These are phyloP conservation scores for Coenonympha glycerion DNA, from an alignment of 2,888 invertebrate species.

Conservation along the genomic window DNA sequence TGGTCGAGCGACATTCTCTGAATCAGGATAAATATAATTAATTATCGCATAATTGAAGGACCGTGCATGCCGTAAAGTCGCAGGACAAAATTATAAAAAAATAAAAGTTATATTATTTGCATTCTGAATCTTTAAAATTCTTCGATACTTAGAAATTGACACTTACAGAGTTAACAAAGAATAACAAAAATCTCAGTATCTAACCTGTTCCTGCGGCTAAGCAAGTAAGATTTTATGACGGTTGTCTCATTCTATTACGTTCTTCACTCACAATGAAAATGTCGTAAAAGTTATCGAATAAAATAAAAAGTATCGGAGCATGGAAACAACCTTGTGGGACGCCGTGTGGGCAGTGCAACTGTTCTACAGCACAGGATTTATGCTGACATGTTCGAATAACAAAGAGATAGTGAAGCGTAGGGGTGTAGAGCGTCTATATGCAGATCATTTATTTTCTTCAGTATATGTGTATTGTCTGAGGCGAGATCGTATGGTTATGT, in stretches of 20 bases:
- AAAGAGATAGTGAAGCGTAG: neutral
- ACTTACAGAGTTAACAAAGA: neutral
- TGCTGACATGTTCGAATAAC: constrained; percentile 34
- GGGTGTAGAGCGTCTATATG: neutral
- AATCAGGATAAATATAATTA: constrained; percentile 37
- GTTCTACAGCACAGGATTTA: constrained; percentile 27
- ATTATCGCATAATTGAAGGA: constrained; percentile 34
- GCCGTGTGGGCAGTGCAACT: constrained; percentile 40
- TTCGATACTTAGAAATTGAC: neutral
- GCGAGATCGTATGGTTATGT: too few relatives aligned
- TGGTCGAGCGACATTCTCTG: constrained; percentile 55
- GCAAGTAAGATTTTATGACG: constrained; percentile 33
- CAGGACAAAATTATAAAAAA: too few relatives aligned
- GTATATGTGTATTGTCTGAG: too few relatives aligned
- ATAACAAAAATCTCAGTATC: neutral
- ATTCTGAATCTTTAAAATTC: too few relatives aligned
- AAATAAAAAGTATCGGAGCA: constrained; percentile 41
- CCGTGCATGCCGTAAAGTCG: too few relatives aligned
- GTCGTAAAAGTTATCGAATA: constrained; percentile 3
- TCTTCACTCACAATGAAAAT: constrained; percentile 5
- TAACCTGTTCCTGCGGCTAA: constrained; percentile 15
- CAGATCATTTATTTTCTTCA: neutral
- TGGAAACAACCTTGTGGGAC: constrained; percentile 49
- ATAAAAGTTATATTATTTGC: too few relatives aligned
- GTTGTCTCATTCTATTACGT: constrained; percentile 13